Evolutionary conservation across 2,113 vertebrate species (phyloP), one percentile per base, ranked within the genome.

Genomic region (Hydrolagus affinis): DNA sequence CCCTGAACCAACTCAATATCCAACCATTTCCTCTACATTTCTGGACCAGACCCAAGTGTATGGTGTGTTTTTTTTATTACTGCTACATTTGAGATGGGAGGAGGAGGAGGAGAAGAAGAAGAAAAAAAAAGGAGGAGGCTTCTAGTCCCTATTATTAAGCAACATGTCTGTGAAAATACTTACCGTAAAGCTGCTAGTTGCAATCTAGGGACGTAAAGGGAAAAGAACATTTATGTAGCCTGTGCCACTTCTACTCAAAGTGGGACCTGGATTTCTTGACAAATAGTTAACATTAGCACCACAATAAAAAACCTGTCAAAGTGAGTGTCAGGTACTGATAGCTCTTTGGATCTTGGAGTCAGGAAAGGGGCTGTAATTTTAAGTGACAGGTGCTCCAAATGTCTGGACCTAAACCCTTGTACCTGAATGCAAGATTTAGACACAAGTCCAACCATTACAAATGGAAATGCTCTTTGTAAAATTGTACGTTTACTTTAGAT

Each of bases 1-100:
- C 21, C 66, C 28, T 23, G 1, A 68, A 62, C 78, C 78, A 83
- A 83, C 78, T 83, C 62, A 66, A 64, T 66, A 83, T 17, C 78
- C 28, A 30, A 59, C 57, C 25, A 83, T 28, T 3, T 83, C 28
- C 28, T 11, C 78, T 10, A 32, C 30, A 28, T 72, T 70, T 28
- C 17, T 44, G 44, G 44, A 44, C 44, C 44, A 44, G 44, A 44
- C 75, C 30, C 57, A 60, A 23, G n/a, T 57, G 56, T 4, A n/a
- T n/a, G n/a, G n/a, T n/a, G n/a, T n/a, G n/a, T n/a, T n/a, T 8
- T 1, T 14, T 15, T 78, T 0, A n/a, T 25, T 12, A 11, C 8
- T 71, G 21, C 44, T 44, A 44, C 44, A 44, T 44, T 44, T 44
- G 44, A 6, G 44, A 44, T 44, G 6, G 44, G 44, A 44, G 44